A percentile compares a stretch with the other conserved stretches of the same genome.
phyloP scores from a whole-genome alignment of 2,113 vertebrate genomes.

The Ctenomys sociabilis region DNA sequence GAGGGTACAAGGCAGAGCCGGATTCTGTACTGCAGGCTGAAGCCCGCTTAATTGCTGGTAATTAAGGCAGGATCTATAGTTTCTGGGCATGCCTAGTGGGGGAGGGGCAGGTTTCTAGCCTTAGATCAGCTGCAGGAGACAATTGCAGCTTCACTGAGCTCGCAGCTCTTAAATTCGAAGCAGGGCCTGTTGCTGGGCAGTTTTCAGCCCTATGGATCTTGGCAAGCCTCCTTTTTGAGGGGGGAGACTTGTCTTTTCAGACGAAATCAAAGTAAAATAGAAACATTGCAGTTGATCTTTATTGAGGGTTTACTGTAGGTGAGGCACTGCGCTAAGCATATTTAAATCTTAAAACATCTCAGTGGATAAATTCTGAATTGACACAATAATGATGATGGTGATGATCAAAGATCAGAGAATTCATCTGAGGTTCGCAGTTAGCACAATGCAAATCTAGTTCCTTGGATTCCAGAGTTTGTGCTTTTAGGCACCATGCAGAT shows the following conservation, averaged over 20 bases:
- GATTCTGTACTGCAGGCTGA: conserved; percentile 69
- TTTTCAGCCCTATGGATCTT: conserved; percentile 44
- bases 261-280: conserved; percentile 34
- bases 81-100: conserved; percentile 81
- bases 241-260: conserved; percentile 40
- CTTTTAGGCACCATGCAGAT: background rate
- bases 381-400: conserved; percentile 52
- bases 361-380: conserved; percentile 54
- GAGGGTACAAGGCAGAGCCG: conserved; percentile 47
- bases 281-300: background rate
- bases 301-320: background rate
- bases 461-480: background rate
- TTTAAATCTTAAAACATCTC: conserved; percentile 60
- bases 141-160: conserved; percentile 67
- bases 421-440: conserved; percentile 44
- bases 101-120: conserved; percentile 76
- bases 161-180: conserved; percentile 46
- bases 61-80: conserved; percentile 72
- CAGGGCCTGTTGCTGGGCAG: conserved; percentile 67
- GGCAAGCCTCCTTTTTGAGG: conserved; percentile 35
- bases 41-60: conserved; percentile 73
- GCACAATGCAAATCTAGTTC: conserved; percentile 45
- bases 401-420: conserved; percentile 49
- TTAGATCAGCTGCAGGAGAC: conserved; percentile 65
- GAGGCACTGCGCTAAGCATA: conserved; percentile 20